Evolutionary conservation across 2,797 vertebrate genomes (phyloP).

Genomic region (Okamejei kenojei): DNA sequence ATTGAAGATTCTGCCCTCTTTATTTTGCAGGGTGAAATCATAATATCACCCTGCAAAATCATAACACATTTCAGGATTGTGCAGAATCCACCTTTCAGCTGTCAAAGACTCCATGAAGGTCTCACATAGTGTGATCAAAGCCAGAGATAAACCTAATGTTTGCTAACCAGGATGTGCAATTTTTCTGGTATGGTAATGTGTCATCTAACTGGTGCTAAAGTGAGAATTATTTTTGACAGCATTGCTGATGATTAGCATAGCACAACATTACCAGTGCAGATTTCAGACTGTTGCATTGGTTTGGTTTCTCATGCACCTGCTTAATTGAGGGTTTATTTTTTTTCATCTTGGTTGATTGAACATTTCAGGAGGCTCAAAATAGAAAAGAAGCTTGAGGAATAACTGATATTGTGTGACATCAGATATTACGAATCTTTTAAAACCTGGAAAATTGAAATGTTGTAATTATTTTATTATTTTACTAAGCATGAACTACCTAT

Average conservation of each 20-base stretch:
- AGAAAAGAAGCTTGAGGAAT: neutral
- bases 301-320: neutral
- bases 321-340: neutral
- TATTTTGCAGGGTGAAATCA: neutral
- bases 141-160: neutral
- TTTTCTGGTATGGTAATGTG: neutral
- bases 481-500: neutral
- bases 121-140: neutral
- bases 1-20: neutral
- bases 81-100: neutral
- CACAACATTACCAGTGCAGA: neutral
- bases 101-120: neutral
- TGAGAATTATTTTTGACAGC: conserved; percentile 8
- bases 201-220: neutral
- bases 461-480: neutral
- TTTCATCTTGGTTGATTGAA: neutral
- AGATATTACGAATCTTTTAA: too few species aligned
- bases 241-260: neutral
- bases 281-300: neutral
- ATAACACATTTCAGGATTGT: neutral
- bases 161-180: neutral
- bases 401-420: neutral
- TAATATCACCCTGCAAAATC: too few species aligned
- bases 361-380: neutral
- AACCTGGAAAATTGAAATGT: neutral